A percentile compares a stretch with the other conserved stretches of the same genome.
Conservation (phyloP, 2,888 invertebrate species). For the Hipparchia semele region DNA sequence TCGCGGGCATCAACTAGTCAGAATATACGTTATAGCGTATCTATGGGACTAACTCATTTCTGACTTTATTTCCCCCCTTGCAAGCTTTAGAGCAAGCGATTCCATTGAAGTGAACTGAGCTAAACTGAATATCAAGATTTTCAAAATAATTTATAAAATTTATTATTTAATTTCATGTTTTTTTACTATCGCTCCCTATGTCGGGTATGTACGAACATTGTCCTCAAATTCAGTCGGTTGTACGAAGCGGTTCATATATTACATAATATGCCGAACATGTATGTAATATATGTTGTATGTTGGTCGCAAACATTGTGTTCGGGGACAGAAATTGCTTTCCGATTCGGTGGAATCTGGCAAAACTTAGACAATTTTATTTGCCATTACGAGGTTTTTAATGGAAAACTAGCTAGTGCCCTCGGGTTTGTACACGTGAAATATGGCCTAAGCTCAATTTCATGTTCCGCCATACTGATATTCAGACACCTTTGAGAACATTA, state of each 20-base stretch:
- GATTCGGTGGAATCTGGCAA: constrained; percentile 20
- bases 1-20: too few species aligned
- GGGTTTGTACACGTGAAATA: background rate
- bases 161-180: background rate
- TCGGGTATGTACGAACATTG: background rate
- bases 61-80: too few species aligned
- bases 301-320: constrained; percentile 15
- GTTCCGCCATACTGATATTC: too few species aligned
- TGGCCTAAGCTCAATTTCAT: too few species aligned
- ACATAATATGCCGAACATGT: constrained; percentile 13
- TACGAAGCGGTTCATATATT: constrained; percentile 23
- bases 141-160: background rate
- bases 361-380: constrained; percentile 7
- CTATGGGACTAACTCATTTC: too few species aligned
- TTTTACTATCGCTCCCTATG: constrained; percentile 17
- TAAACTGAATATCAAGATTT: too few species aligned
- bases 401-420: background rate
- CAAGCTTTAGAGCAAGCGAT: too few species aligned
- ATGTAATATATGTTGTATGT: constrained; percentile 13
- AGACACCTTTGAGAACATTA: too few species aligned
- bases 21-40: too few species aligned
- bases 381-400: background rate
- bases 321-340: constrained; percentile 34
- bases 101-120: too few species aligned
- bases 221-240: constrained; percentile 20